Evolutionary conservation across 2,113 vertebrate genomes (phyloP).

Genomic region (Pedionomus torquatus): DNA sequence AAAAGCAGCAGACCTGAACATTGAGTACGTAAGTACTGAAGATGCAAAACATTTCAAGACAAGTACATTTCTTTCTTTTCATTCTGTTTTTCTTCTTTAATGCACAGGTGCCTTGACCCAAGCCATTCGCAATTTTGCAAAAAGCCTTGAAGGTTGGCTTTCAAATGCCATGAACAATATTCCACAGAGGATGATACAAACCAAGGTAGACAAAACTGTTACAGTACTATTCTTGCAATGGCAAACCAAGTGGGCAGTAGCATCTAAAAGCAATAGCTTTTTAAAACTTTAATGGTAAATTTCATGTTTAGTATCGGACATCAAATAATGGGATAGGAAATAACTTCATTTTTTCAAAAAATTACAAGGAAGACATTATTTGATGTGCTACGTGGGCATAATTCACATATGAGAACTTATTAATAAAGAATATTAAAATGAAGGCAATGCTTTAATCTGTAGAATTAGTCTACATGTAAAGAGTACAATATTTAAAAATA

Average conservation of each 20-base stretch:
- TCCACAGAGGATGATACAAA: constrained; percentile 97
- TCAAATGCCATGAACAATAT: constrained; percentile 97
- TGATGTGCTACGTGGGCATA: background rate
- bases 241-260: background rate
- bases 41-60: background rate
- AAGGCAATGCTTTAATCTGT: background rate
- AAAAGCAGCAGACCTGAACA: background rate
- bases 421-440: background rate
- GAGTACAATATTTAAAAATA: background rate
- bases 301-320: background rate
- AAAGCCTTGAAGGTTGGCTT: constrained; percentile 99
- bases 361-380: constrained; percentile 9
- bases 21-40: background rate
- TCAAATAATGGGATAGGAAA: background rate
- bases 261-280: background rate
- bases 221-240: background rate
- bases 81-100: constrained; percentile 69
- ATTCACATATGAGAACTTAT: background rate
- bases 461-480: background rate
- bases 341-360: constrained; percentile 20
- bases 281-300: background rate
- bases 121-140: constrained; percentile 99
- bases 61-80: constrained; percentile 35
- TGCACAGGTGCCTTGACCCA: constrained; percentile 96
- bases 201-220: constrained; percentile 84